Percentiles rank a stretch among this genome's conserved stretches.
phyloP scores from a whole-genome alignment of 1,140 invertebrate species.

The Tetranychus cinnabarinus region DNA sequence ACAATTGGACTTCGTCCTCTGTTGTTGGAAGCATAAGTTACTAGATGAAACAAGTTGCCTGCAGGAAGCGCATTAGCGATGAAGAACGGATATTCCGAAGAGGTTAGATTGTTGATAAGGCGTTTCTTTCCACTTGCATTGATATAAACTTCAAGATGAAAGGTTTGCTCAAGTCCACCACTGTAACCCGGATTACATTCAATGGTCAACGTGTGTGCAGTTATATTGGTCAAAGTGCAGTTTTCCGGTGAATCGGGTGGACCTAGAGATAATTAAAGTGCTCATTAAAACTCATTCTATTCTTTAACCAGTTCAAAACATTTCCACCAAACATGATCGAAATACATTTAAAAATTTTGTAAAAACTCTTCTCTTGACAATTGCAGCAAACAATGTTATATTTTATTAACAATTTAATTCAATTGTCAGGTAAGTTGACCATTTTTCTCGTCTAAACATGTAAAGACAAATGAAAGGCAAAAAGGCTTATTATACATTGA shows the following conservation, averaged over 20 bases:
- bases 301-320: too few species aligned
- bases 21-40: slow-evolving; percentile 3
- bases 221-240: slow-evolving; percentile 10
- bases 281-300: too few species aligned
- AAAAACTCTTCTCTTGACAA: too few species aligned
- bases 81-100: slow-evolving; percentile 10
- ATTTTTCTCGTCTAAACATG: too few species aligned
- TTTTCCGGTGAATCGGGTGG: slow-evolving; percentile 16
- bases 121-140: slow-evolving; percentile 4
- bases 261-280: not conserved
- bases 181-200: slow-evolving; percentile 49
- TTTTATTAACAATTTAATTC: too few species aligned
- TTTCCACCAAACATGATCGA: too few species aligned
- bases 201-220: slow-evolving; percentile 27
- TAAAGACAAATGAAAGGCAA: too few species aligned
- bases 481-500: too few species aligned
- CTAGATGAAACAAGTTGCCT: slow-evolving; percentile 1
- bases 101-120: slow-evolving; percentile 6
- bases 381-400: too few species aligned
- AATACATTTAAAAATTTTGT: too few species aligned
- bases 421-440: too few species aligned
- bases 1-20: not conserved
- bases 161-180: slow-evolving; percentile 54
- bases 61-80: slow-evolving; percentile 10
- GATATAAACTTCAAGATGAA: slow-evolving; percentile 51